Evolutionary conservation across 2,888 invertebrate genomes (phyloP).

Genomic region (Andrena camellia): DNA sequence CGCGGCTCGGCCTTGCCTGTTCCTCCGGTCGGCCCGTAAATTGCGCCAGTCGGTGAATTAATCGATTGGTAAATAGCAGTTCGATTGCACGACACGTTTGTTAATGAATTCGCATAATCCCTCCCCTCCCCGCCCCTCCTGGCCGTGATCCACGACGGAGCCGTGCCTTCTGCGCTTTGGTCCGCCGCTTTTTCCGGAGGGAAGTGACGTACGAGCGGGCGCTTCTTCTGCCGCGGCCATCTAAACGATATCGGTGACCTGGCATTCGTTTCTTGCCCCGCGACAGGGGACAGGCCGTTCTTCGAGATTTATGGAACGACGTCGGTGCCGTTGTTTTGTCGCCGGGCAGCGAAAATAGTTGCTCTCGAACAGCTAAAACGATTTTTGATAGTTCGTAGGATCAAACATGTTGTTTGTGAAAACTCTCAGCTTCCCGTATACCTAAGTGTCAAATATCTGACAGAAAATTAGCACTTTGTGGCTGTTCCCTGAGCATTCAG

Average conservation of each 20-base stretch:
- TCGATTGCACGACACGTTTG: slow-evolving; percentile 63
- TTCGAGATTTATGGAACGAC: slow-evolving; percentile 58
- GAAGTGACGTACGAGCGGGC: slow-evolving; percentile 54
- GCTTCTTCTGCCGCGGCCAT: slow-evolving; percentile 36
- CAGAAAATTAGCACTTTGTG: no score
- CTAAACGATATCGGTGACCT: slow-evolving; percentile 59
- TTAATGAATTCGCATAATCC: slow-evolving; percentile 61
- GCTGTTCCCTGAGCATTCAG: no score
- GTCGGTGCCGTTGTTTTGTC: slow-evolving; percentile 37
- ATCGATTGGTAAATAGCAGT: slow-evolving; percentile 65
- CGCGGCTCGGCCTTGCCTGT: slow-evolving; percentile 32
- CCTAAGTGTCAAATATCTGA: no score
- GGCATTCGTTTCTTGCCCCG: slow-evolving; percentile 51
- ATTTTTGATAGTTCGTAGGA: background rate
- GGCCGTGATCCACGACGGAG: slow-evolving; percentile 1
- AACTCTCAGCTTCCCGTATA: no score
- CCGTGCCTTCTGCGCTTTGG: slow-evolving; percentile 22
- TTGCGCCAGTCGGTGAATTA: slow-evolving; percentile 56
- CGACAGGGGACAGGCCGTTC: slow-evolving; percentile 39
- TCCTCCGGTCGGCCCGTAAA: slow-evolving; percentile 47
- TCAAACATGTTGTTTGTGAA: background rate
- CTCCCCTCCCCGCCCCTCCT: background rate
- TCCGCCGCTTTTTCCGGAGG: slow-evolving; percentile 37
- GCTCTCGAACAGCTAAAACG: background rate
- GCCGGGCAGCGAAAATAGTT: slow-evolving; percentile 31